Evolutionary conservation across 2,797 vertebrate species (phyloP), one percentile per base, ranked within the genome.

Genomic region (Pseudocheirus occidentalis): DNA sequence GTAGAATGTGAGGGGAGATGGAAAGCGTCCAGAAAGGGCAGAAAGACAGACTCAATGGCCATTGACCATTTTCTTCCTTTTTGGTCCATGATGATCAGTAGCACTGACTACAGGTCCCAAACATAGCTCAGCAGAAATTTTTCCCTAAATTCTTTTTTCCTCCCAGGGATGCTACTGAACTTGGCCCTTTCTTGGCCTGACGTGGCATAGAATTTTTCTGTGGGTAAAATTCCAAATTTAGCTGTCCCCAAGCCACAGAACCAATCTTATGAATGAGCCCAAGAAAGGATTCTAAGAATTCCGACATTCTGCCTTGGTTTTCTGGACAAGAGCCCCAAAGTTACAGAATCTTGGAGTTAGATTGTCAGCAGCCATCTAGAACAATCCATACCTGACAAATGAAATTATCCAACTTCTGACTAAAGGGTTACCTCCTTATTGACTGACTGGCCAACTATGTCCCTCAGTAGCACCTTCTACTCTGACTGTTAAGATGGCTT

Each of bases 121-220:
- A 27, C 73, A 87, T 46, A 87, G 73, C 40, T 95, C 96, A 96
- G 55, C 91, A 93, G 89, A 87, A 95, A 66, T 95, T 94, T 62
- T 97, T 92, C 96, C 96, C 55, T 95, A 94, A 97, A 93, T 52
- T 92, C 92, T 24, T 95, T 97, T 95, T 93, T 90, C 93, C 91
- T 96, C 90, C 91, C 57, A 95, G 92, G 94, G 58, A 96, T 95
- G 21, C 66, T 96, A 95, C 28, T 95, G 96, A 96, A 89, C 62
- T 92, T 91, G 57, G 54, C 93, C 81, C 46, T 53, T 24, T 28
- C 34, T 12, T 87, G 40, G 31, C 53, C 92, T 34, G 29, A 7
- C 58, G 90, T 21, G 53, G 28, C 94, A 56, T 92, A 91, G 57
- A 90, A 18, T 81, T 11, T 95, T 95, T 95, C 46, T 46, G 27